Evolutionary conservation across 2,113 vertebrate genomes (phyloP).

Genomic region (Phaethornis superciliosus): DNA sequence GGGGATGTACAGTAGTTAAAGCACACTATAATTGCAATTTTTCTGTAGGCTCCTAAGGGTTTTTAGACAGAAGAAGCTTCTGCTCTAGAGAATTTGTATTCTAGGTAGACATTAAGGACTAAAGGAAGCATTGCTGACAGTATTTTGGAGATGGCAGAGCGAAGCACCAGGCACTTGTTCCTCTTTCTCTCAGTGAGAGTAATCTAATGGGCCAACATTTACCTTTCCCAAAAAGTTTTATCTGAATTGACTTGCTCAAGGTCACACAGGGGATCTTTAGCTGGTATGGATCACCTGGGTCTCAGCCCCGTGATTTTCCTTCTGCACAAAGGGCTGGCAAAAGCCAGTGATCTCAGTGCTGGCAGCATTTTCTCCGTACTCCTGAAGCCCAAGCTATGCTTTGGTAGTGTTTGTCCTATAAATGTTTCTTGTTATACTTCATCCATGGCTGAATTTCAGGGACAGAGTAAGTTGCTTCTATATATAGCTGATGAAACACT

Average conservation of each 20-base stretch:
- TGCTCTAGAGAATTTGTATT: background rate
- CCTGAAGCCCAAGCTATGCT: constrained; percentile 36
- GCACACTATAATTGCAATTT: background rate
- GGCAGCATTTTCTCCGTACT: constrained; percentile 57
- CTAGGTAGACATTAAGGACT: background rate
- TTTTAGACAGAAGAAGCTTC: background rate
- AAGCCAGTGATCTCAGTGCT: background rate
- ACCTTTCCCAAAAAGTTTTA: background rate
- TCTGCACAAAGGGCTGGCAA: constrained; percentile 31
- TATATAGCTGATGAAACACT: constrained; percentile 52
- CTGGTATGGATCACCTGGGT: background rate
- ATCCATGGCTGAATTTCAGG: constrained; percentile 57
- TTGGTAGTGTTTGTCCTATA: constrained; percentile 61
- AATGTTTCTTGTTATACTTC: constrained; percentile 60
- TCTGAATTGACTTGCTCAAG: background rate
- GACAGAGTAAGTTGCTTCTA: constrained; percentile 18
- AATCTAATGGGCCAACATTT: background rate
- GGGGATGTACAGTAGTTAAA: background rate
- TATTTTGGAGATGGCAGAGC: background rate
- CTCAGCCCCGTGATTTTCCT: constrained; percentile 33
- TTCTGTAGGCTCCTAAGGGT: background rate
- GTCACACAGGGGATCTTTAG: background rate
- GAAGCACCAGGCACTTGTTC: background rate
- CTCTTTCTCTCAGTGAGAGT: background rate
- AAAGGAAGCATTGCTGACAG: background rate